A percentile compares a stretch with the other conserved stretches of the same genome.
These are phyloP conservation scores for Panorpa germanica DNA, from an alignment of 2,888 invertebrate genomes.

Conservation along the genomic window DNA sequence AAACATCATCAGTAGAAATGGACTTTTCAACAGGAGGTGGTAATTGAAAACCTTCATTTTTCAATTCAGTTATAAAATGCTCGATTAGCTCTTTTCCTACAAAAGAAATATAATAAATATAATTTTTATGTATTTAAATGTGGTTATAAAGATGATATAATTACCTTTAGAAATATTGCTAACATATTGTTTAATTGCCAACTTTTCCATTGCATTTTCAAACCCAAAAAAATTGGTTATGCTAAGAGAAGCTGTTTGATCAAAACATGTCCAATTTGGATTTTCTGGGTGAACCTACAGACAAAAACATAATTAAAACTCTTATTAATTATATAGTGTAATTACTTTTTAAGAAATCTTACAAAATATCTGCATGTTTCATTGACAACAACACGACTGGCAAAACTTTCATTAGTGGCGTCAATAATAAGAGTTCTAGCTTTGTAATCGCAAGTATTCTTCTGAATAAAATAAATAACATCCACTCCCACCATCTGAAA, in stretches of 20 bases:
- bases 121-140: conserved; percentile 2
- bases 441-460: conserved; percentile 65
- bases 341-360: conserved; percentile 23
- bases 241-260: conserved; percentile 79
- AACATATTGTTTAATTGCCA: conserved; percentile 91
- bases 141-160: conserved; percentile 7
- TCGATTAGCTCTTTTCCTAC: conserved; percentile 86
- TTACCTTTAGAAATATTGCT: conserved; percentile 56
- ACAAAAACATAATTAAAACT: conserved; percentile 8
- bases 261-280: conserved; percentile 88
- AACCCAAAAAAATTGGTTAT: conserved; percentile 91
- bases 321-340: conserved; percentile 2
- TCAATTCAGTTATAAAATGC: conserved; percentile 61
- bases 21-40: too few relatives aligned
- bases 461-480: conserved; percentile 77
- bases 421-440: conserved; percentile 69
- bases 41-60: conserved; percentile 57
- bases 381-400: conserved; percentile 60
- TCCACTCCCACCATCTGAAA: conserved; percentile 80
- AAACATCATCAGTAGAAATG: too few relatives aligned
- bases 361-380: conserved; percentile 81
- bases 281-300: conserved; percentile 81
- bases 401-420: conserved; percentile 83
- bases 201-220: conserved; percentile 84
- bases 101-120: conserved; percentile 19